Evolutionary conservation across 2,797 vertebrate species (phyloP), one percentile per base, ranked within the genome.

Genomic region (Aldrovandia affinis): DNA sequence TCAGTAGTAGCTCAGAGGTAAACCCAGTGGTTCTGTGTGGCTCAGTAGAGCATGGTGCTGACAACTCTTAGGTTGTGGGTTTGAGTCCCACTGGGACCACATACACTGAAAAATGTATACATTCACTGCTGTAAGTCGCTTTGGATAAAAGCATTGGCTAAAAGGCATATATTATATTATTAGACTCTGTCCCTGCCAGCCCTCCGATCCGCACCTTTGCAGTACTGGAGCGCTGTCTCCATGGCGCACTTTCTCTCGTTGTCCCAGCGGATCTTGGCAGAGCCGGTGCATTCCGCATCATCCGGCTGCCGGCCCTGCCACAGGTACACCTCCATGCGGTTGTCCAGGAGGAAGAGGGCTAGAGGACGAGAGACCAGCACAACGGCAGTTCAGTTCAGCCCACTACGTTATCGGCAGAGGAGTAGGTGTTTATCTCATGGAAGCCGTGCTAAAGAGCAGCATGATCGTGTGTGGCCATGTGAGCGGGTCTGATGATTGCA

Each of bases 271-370:
- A 85, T 91, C 88, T 89, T 90, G 61, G 90, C 89, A 0, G 89
- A 86, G 0, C 88, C 86, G 0, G 92, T 89, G 86, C 85, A 83
- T 84, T 93, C 92, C 0, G 86, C 89, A 80, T 90, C 90, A 63
- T 90, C 89, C 0, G 89, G 85, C 80, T 91, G 89, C 85, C 87
- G 89, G 82, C 93, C 90, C 91, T 96, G 95, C 96, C 96, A 96
- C 90, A 96, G 90, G 90, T 96, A 96, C 42, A 96, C 94, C 90
- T 96, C 96, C 89, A 96, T 89, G 28, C 88, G 93, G 89, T 96
- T 96, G 88, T 96, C 96, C 1, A 96, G 90, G 52, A 96, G 89
- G 89, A 96, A 96, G 81, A 96, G 87, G 57, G 94, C 96, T 96
- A 84, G n/a, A 87, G 33, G 52, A 18, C 28, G 68, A 86, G 20